Evolutionary conservation across 2,113 vertebrate species (phyloP), one percentile per base, ranked within the genome.

Genomic region (Entelurus aequoreus): DNA sequence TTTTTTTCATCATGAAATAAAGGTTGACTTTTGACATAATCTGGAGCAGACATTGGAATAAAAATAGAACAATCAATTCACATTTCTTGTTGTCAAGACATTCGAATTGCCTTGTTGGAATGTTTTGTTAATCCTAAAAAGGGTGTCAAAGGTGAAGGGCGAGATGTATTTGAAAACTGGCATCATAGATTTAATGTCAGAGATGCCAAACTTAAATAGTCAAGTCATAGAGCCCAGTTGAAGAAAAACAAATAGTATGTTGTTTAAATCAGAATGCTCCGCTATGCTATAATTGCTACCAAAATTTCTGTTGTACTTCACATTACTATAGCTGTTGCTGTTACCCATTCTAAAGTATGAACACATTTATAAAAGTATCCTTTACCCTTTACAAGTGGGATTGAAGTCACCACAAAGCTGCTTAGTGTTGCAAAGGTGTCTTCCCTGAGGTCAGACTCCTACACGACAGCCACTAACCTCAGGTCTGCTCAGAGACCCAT

Each of bases 391-490:
- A 35, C 11, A n/a, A 7, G 14, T 40, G 28, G 55, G 51, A 63
- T 58, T 54, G 21, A 66, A 58, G 60, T 12, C 35, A 47, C 11
- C 4, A 48, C 35, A 8, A 10, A 28, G 51, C 48, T 60, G 35
- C 50, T 59, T 55, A 50, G 67, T 38, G 42, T 48, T 72, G 51
- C 60, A 13, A 58, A 68, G 50, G 70, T 53, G 12, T 73, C 65
- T 48, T 67, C 42, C 62, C 54, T 46, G 51, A 63, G 15, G 49
- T 66, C 64, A 65, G 67, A 74, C 67, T 76, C 66, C 57, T 51
- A 38, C 38, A 52, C 79, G 62, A 80, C 71, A 54, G 54, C 63
- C 14, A 49, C 69, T 73, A 80, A 72, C 68, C 72, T 74, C 55
- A 46, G 58, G 63, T 68, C 64, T 53, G 70, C 19, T 71, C 55